Conservation (phyloP, 2,888 invertebrate genomes). For the Nomada fucata region DNA sequence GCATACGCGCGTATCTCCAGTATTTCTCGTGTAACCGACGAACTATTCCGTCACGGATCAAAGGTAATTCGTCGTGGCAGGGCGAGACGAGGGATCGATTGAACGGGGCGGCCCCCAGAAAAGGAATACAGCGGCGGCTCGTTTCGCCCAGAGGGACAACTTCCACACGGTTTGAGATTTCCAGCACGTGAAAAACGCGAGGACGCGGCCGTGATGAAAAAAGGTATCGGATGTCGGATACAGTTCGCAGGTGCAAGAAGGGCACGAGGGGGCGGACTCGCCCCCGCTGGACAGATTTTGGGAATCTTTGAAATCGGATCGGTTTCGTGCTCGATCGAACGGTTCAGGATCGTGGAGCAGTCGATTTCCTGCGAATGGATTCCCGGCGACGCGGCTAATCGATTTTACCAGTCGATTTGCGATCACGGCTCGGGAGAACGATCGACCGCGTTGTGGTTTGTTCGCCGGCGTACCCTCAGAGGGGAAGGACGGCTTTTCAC, state of each 20-base stretch:
- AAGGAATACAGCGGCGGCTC: slow-evolving; percentile 8
- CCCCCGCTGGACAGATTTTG: background rate
- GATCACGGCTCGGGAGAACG: background rate
- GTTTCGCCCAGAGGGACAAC: slow-evolving; percentile 42
- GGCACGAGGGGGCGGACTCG: slow-evolving; percentile 20
- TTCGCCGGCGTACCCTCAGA: background rate
- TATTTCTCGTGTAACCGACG: slow-evolving; percentile 7
- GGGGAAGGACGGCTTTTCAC: no score
- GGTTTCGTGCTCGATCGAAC: slow-evolving; percentile 62
- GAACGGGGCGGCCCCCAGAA: slow-evolving; percentile 1
- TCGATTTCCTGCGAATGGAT: slow-evolving; percentile 56
- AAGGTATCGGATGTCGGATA: slow-evolving; percentile 66
- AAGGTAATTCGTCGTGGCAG: slow-evolving; percentile 46
- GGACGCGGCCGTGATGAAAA: slow-evolving; percentile 18
- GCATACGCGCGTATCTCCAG: no score
- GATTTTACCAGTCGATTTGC: slow-evolving; percentile 66
- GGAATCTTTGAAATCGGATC: slow-evolving; percentile 62
- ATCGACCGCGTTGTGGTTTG: background rate
- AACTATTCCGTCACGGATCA: background rate
- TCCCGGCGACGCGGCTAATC: slow-evolving; percentile 58
- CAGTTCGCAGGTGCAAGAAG: slow-evolving; percentile 61
- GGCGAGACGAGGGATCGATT: slow-evolving; percentile 26
- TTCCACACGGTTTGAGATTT: slow-evolving; percentile 55
- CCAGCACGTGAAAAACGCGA: slow-evolving; percentile 1
- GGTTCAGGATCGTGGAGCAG: slow-evolving; percentile 39